phyloP scores from a whole-genome alignment of 1,140 invertebrate species.

The Phortica variegata region DNA sequence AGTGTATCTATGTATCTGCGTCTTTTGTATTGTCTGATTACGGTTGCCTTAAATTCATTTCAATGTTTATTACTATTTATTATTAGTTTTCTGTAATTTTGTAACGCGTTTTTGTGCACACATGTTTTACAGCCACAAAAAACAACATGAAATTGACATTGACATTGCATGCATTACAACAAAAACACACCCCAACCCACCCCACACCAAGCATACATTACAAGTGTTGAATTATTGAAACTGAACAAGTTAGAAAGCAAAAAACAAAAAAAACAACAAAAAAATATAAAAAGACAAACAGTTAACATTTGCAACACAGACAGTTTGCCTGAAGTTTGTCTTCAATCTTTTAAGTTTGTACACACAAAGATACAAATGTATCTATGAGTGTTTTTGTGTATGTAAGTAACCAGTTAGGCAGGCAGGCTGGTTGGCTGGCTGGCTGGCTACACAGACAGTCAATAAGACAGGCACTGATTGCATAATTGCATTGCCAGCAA shows the following conservation, averaged over 20 bases:
- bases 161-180: constrained; percentile 4
- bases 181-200: background rate
- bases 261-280: too few relatives aligned
- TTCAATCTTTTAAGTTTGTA: too few relatives aligned
- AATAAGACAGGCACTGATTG: background rate
- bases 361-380: too few relatives aligned
- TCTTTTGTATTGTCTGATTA: background rate
- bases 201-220: background rate
- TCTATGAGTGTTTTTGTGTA: background rate
- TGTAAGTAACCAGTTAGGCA: background rate
- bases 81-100: background rate
- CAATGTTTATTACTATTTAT: background rate
- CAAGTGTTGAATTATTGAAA: background rate
- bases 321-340: too few relatives aligned
- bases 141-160: constrained; percentile 10
- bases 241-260: too few relatives aligned
- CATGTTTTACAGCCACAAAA: background rate
- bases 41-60: background rate
- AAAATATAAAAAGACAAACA: too few relatives aligned
- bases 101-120: background rate
- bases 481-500: background rate
- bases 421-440: background rate
- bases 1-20: background rate
- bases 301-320: too few relatives aligned
- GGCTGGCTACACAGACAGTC: background rate